Evolutionary conservation across 2,797 vertebrate genomes (phyloP).

Genomic region (Cynopterus sphinx): DNA sequence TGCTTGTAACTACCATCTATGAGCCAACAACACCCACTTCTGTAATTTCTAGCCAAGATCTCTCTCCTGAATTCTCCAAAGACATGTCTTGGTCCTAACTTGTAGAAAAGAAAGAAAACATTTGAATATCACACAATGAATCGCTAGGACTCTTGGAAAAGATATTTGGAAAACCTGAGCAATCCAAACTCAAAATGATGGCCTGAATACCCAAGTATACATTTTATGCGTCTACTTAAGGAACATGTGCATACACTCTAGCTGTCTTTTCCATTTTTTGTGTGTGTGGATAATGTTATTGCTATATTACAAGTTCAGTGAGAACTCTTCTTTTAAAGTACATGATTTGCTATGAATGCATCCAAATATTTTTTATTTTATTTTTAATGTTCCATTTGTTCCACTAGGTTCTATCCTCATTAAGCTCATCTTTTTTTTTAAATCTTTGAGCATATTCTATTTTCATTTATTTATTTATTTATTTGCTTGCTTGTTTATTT

Average conservation of each 20-base stretch:
- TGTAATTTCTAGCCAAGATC: slow-evolving; percentile 4
- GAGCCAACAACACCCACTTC: neutral
- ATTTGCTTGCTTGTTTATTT: too few relatives aligned
- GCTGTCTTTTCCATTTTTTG: neutral
- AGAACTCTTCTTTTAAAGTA: neutral
- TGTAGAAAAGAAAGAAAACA: slow-evolving; percentile 28
- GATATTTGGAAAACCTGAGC: neutral
- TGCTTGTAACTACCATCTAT: neutral
- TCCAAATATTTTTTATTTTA: neutral
- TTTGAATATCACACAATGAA: neutral
- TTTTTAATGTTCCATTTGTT: neutral
- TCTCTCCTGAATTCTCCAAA: slow-evolving; percentile 5
- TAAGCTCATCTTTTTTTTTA: neutral
- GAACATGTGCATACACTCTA: neutral
- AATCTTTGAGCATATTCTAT: neutral
- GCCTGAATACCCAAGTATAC: neutral
- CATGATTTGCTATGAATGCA: neutral
- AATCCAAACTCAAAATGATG: neutral
- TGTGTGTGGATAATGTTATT: neutral
- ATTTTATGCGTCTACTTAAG: neutral
- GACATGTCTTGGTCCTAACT: neutral
- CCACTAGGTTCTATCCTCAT: neutral
- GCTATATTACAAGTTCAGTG: neutral
- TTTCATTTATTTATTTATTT: too few relatives aligned
- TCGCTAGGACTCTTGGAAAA: slow-evolving; percentile 1